A percentile compares a stretch with the other conserved stretches of the same genome.
phyloP scores from a whole-genome alignment of 2,113 vertebrate species.

The Chinchilla lanigera region DNA sequence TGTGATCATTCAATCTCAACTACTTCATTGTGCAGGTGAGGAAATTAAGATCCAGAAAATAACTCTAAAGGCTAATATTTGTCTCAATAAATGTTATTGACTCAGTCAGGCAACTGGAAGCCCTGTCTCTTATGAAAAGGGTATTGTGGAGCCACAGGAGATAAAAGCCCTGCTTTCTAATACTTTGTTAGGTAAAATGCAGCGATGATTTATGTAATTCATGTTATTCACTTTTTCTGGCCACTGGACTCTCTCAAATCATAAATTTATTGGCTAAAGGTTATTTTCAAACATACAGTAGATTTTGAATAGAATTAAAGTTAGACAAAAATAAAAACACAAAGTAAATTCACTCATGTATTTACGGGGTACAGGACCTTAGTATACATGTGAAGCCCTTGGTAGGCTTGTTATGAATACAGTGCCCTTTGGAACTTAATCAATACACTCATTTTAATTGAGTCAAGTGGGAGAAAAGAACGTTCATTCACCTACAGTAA shows the following conservation, averaged over 20 bases:
- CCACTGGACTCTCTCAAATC: neutral
- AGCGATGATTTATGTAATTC: neutral
- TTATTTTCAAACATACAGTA: constrained; percentile 2
- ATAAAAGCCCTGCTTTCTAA: constrained; percentile 9
- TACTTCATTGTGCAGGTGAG: constrained; percentile 8
- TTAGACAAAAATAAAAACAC: neutral
- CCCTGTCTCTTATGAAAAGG: neutral
- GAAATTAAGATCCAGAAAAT: constrained; percentile 1
- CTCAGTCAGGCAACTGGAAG: neutral
- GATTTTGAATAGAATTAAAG: constrained; percentile 43
- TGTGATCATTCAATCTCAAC: neutral
- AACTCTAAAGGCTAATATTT: constrained; percentile 25
- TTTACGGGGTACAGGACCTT: neutral
- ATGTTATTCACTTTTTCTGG: neutral
- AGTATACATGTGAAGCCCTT: neutral
- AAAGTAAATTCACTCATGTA: constrained; percentile 8
- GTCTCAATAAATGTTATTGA: neutral
- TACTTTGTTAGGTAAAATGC: neutral
- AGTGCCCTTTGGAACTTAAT: constrained; percentile 58
- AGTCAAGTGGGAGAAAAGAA: neutral
- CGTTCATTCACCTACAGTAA: constrained; percentile 46
- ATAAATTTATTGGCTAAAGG: neutral
- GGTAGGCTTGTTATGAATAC: constrained; percentile 28
- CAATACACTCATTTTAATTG: constrained; percentile 62
- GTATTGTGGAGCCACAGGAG: neutral